Evolutionary conservation across 2,113 vertebrate species (phyloP).

Genomic region (Propithecus coquereli): DNA sequence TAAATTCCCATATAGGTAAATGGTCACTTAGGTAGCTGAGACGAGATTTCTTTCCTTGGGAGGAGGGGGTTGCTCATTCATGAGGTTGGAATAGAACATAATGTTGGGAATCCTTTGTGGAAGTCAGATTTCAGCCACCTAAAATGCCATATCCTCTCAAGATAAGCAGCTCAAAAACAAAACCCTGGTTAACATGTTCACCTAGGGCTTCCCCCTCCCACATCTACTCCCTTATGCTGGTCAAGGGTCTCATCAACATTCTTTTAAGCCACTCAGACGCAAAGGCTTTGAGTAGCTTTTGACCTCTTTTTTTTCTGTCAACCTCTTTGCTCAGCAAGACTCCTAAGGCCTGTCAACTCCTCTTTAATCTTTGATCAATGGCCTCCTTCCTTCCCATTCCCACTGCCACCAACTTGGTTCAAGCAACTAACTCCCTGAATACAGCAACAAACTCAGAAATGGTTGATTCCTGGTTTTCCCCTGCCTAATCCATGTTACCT

Average conservation of each 20-base stretch:
- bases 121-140: neutral
- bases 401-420: neutral
- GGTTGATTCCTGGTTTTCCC: neutral
- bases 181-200: neutral
- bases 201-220: neutral
- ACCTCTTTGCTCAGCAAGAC: slow-evolving; percentile 44
- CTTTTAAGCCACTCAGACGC: neutral
- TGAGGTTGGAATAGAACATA: neutral
- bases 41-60: neutral
- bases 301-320: slow-evolving; percentile 42
- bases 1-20: neutral
- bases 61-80: neutral
- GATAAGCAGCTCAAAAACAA: neutral
- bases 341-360: slow-evolving; percentile 37
- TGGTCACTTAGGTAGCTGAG: neutral
- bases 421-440: neutral
- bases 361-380: slow-evolving; percentile 49
- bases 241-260: neutral
- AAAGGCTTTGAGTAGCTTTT: slow-evolving; percentile 11
- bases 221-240: neutral
- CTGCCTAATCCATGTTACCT: neutral
- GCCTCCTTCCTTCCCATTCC: slow-evolving; percentile 16
- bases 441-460: neutral
- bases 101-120: neutral
- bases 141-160: neutral